Conservation (phyloP, 2,888 invertebrate genomes). For the Microctonus hyperodae region DNA sequence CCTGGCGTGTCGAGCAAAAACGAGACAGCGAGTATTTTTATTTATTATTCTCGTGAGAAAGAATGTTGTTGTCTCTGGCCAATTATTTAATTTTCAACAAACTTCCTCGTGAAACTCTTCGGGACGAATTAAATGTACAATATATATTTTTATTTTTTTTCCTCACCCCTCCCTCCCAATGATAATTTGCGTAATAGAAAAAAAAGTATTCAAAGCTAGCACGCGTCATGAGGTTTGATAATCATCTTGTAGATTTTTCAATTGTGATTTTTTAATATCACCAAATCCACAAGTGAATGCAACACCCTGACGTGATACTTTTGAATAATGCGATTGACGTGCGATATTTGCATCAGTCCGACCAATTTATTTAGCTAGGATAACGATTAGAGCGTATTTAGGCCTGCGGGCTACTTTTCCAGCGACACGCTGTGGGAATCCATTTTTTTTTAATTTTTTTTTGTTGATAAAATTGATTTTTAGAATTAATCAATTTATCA, state of each 20-base stretch:
- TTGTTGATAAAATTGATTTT: constrained; percentile 38
- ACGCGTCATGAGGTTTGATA: not conserved
- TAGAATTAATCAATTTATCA: constrained; percentile 10
- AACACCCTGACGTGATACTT: not conserved
- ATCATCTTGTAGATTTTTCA: not conserved
- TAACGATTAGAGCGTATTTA: constrained; percentile 57
- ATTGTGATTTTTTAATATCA: not conserved
- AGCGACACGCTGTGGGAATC: constrained; percentile 52
- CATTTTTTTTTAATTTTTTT: constrained; percentile 16
- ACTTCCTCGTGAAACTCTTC: not conserved
- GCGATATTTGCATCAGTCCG: constrained; percentile 19
- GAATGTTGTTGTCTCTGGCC: not conserved
- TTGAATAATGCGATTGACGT: constrained; percentile 3
- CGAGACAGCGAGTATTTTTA: not conserved
- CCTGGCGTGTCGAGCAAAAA: constrained; percentile 5
- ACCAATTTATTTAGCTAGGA: constrained; percentile 34
- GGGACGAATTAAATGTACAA: not conserved
- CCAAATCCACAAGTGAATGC: constrained; percentile 7
- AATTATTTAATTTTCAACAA: not conserved
- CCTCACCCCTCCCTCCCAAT: not conserved
- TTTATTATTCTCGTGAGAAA: not conserved
- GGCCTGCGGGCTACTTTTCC: constrained; percentile 61
- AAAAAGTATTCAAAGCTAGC: not conserved
- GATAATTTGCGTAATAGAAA: not conserved
- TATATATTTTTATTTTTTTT: not conserved